Percentiles rank a stretch among this genome's conserved stretches.
phyloP scores from a whole-genome alignment of 64 coral and sea anemone genomes.

The Actinia tenebrosa region DNA sequence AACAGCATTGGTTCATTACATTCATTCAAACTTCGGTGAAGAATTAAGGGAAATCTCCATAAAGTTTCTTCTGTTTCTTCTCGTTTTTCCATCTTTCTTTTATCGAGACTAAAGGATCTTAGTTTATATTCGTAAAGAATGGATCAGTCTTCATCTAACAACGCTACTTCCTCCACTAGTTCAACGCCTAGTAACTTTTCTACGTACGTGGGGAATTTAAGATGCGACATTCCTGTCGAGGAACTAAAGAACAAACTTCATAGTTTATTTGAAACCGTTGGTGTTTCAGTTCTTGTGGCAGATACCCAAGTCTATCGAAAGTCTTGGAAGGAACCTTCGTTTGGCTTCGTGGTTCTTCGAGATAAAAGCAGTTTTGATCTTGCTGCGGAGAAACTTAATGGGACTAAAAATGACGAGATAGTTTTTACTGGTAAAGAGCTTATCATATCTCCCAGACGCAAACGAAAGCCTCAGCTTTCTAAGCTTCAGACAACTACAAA shows the following conservation, averaged over 20 bases:
- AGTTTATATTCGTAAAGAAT: neutral
- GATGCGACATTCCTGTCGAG: constrained; percentile 18
- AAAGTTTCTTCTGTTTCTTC: neutral
- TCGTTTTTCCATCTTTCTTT: neutral
- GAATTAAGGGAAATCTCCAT: neutral
- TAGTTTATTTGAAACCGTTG: constrained; percentile 25
- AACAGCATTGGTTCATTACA: too few species aligned
- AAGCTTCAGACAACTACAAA: neutral
- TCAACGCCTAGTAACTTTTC: neutral
- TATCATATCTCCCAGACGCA: neutral
- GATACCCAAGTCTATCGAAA: constrained; percentile 15
- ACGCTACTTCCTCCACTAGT: neutral
- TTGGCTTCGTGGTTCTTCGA: constrained; percentile 27
- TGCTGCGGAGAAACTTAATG: neutral
- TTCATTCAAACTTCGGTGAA: neutral
- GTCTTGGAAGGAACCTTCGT: neutral
- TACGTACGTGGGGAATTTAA: constrained; percentile 52
- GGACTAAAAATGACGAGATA: neutral
- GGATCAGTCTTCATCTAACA: neutral
- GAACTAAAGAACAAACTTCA: constrained; percentile 10
- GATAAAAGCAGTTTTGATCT: constrained; percentile 11
- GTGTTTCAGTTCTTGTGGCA: constrained; percentile 7
- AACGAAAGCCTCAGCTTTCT: neutral
- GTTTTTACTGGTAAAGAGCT: neutral
- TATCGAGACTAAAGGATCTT: neutral